phyloP scores from a whole-genome alignment of 2,888 invertebrate genomes.

The Oegoconia quadripuncta region DNA sequence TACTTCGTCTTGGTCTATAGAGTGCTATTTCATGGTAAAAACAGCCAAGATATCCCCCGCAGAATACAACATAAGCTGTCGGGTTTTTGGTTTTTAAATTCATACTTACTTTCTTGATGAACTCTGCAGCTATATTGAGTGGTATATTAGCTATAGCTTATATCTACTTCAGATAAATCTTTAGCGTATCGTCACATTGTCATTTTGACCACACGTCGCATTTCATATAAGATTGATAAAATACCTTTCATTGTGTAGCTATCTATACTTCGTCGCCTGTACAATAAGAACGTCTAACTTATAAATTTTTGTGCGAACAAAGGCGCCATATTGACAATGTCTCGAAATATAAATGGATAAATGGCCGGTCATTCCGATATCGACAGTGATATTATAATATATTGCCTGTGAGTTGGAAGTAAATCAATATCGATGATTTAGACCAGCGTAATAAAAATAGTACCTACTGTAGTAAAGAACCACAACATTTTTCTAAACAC shows the following conservation, averaged over 20 bases:
- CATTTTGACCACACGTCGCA: constrained; percentile 74
- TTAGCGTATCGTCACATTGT: constrained; percentile 72
- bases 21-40: too few relatives aligned
- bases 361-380: constrained; percentile 51
- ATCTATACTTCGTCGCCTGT: constrained; percentile 42
- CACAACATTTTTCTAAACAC: too few relatives aligned
- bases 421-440: constrained; percentile 61
- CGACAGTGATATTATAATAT: constrained; percentile 66
- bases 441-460: too few relatives aligned
- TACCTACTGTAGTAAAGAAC: too few relatives aligned
- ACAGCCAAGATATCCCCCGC: too few relatives aligned
- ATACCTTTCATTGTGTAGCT: constrained; percentile 56
- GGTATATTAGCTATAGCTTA: too few relatives aligned
- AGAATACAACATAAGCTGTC: too few relatives aligned
- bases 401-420: constrained; percentile 57
- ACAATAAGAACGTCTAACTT: constrained; percentile 71
- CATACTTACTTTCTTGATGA: too few relatives aligned
- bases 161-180: too few relatives aligned
- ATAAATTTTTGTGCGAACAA: constrained; percentile 76
- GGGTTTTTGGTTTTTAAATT: too few relatives aligned
- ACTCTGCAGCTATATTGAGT: too few relatives aligned
- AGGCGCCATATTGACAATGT: constrained; percentile 73
- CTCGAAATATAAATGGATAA: constrained; percentile 58
- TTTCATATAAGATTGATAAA: constrained; percentile 70
- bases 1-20: too few relatives aligned